Conservation (phyloP, 2,113 vertebrate species). For the Microtus richardsoni region DNA sequence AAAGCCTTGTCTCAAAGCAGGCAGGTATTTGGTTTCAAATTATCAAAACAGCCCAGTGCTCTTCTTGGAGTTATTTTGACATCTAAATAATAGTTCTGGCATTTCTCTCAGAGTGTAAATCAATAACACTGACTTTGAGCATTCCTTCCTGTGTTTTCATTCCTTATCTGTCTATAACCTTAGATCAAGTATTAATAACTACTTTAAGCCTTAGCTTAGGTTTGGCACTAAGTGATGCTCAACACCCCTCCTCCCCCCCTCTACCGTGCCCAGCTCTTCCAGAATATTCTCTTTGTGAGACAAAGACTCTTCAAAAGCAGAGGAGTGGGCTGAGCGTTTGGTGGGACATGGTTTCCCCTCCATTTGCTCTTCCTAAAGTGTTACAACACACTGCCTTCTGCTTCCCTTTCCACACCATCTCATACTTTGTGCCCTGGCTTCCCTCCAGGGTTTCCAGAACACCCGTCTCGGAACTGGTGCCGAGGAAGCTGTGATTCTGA, state of each 20-base stretch:
- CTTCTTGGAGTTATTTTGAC: constrained; percentile 80
- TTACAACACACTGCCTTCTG: neutral
- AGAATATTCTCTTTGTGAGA: constrained; percentile 64
- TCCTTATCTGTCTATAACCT: constrained; percentile 62
- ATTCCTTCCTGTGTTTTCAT: constrained; percentile 64
- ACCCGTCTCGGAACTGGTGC: neutral
- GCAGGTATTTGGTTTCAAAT: constrained; percentile 81
- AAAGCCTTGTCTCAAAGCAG: constrained; percentile 75
- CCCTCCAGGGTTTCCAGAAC: neutral
- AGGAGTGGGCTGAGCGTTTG: neutral
- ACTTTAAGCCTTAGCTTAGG: constrained; percentile 69
- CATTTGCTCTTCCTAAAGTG: neutral
- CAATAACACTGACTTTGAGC: constrained; percentile 67
- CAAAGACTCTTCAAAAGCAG: constrained; percentile 43
- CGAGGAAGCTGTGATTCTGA: neutral
- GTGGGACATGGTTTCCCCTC: neutral
- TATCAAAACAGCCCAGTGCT: constrained; percentile 78
- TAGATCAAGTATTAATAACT: constrained; percentile 70
- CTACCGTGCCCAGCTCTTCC: constrained; percentile 22
- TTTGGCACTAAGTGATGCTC: constrained; percentile 51
- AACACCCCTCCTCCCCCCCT: neutral
- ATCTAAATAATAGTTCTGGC: constrained; percentile 79
- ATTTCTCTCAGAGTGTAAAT: constrained; percentile 73
- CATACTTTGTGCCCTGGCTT: neutral
- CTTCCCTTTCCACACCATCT: neutral